phyloP scores from a whole-genome alignment of 2,113 vertebrate genomes.

The Puma concolor region DNA sequence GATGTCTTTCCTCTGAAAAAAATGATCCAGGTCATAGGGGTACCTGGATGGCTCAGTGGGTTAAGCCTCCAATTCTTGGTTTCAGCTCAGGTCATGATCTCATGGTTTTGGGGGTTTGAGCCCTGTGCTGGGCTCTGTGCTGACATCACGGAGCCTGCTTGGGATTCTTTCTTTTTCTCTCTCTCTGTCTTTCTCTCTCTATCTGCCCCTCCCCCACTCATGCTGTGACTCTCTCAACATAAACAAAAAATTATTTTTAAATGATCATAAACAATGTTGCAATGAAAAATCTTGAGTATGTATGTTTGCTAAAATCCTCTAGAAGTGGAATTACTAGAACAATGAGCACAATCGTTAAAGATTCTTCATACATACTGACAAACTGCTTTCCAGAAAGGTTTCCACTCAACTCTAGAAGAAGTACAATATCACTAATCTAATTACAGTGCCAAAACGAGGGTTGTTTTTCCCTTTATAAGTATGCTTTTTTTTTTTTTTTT shows the following conservation, averaged over 20 bases:
- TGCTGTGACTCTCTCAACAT: too few relatives aligned
- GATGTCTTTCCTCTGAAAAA: not conserved
- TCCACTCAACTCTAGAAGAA: not conserved
- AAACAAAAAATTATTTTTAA: not conserved
- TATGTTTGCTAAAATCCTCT: not conserved
- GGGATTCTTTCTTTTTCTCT: too few relatives aligned
- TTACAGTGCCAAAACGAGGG: not conserved
- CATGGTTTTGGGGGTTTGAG: too few relatives aligned
- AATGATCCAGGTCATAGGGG: not conserved
- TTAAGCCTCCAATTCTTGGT: too few relatives aligned
- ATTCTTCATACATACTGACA: not conserved
- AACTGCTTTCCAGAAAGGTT: not conserved
- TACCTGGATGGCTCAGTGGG: too few relatives aligned
- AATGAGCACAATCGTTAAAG: not conserved
- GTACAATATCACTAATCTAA: not conserved
- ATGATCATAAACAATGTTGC: not conserved
- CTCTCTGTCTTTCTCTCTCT: too few relatives aligned
- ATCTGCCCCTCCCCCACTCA: too few relatives aligned
- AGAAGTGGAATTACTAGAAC: not conserved
- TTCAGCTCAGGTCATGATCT: too few relatives aligned
- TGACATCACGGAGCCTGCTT: too few relatives aligned
- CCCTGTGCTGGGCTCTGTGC: too few relatives aligned
- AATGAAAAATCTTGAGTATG: constrained; percentile 16
- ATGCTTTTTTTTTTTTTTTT: not conserved
- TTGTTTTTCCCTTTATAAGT: constrained; percentile 7